Conservation (phyloP, 2,797 vertebrate species). For the Lacerta bilineata region DNA sequence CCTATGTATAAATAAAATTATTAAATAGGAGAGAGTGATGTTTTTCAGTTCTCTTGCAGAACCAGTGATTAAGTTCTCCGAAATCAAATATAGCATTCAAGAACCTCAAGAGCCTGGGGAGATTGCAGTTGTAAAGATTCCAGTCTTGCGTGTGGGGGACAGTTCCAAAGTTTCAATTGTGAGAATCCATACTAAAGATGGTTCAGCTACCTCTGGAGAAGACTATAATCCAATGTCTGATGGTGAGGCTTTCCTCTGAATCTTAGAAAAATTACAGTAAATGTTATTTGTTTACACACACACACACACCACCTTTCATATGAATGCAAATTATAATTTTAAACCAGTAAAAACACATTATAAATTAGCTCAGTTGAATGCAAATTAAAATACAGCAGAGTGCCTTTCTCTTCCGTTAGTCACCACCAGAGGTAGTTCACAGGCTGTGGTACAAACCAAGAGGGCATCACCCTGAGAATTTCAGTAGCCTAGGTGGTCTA, state of each 20-base stretch:
- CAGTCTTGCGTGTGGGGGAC: slow-evolving; percentile 84
- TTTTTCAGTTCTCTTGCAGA: slow-evolving; percentile 73
- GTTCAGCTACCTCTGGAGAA: slow-evolving; percentile 89
- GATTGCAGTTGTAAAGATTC: slow-evolving; percentile 82
- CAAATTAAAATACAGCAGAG: too few species aligned
- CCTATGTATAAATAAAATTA: not conserved
- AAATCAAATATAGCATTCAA: slow-evolving; percentile 87
- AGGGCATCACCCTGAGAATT: too few species aligned
- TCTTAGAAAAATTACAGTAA: not conserved
- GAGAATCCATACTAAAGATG: slow-evolving; percentile 89
- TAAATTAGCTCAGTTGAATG: too few species aligned
- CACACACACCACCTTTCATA: too few species aligned
- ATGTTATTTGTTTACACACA: not conserved
- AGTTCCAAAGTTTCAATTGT: slow-evolving; percentile 88
- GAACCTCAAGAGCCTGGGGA: slow-evolving; percentile 86
- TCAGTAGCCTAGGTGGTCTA: too few species aligned
- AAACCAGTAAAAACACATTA: too few species aligned
- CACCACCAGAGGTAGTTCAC: too few species aligned
- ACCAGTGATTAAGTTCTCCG: slow-evolving; percentile 88
- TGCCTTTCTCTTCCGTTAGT: too few species aligned
- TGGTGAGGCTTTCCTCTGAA: slow-evolving; percentile 74
- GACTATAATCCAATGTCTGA: slow-evolving; percentile 91
- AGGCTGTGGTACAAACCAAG: too few species aligned
- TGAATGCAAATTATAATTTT: too few species aligned
- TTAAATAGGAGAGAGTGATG: slow-evolving; percentile 6